Conservation (phyloP, 2,888 invertebrate genomes). For the Seladonia tumulorum region DNA sequence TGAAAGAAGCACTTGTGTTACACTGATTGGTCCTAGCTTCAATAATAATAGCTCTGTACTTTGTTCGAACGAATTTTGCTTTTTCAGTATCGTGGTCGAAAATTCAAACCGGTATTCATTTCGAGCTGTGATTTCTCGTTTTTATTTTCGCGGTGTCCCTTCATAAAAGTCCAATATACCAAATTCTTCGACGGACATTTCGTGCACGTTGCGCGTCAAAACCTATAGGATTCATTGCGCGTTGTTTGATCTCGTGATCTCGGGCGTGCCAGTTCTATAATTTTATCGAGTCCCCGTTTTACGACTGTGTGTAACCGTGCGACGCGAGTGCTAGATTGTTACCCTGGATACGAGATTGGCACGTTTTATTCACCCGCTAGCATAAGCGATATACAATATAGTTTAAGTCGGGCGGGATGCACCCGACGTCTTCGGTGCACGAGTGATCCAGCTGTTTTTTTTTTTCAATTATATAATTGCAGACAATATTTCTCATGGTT, state of each 20-base stretch:
- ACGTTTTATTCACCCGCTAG: constrained; percentile 65
- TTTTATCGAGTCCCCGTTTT: constrained; percentile 68
- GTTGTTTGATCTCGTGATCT: constrained; percentile 56
- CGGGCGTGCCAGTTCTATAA: constrained; percentile 51
- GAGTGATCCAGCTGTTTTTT: neutral
- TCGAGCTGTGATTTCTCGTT: neutral
- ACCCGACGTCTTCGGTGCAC: neutral
- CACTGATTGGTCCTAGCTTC: neutral
- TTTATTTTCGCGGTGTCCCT: neutral
- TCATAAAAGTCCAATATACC: neutral
- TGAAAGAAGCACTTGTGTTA: neutral
- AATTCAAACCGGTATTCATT: neutral
- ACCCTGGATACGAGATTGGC: constrained; percentile 71
- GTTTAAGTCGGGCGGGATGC: neutral
- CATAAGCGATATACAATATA: constrained; percentile 32
- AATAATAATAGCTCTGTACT: neutral
- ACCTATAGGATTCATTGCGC: constrained; percentile 40
- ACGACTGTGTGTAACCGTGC: constrained; percentile 61
- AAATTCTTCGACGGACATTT: constrained; percentile 17
- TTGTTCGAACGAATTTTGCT: neutral
- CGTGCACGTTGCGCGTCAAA: constrained; percentile 21
- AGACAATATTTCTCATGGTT: neutral
- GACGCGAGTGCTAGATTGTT: constrained; percentile 65
- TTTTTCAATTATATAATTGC: neutral
- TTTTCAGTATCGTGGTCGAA: neutral